Evolutionary conservation across 2,797 vertebrate species (phyloP), one percentile per base, ranked within the genome.

Genomic region (Octomys mimax): DNA sequence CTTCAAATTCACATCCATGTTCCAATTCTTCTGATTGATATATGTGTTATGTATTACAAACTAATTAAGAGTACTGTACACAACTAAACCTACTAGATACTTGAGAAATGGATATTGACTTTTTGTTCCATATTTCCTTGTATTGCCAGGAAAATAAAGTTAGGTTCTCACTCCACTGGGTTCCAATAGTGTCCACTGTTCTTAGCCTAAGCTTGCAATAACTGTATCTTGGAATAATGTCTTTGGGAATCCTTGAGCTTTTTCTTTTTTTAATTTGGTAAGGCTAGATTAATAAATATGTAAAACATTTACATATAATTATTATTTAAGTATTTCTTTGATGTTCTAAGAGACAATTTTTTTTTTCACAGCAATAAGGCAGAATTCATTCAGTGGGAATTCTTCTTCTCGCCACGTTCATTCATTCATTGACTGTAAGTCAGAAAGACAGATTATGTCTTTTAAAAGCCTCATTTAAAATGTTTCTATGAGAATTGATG

Each of bases 401-500:
- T 92, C 24, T 80, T 36, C 33, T 13, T 80, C 36, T 95, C 83
- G 2, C 9, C 59, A 62, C 31, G 88, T 92, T 87, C 64, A 94
- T 24, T 62, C 49, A 52, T 62, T 94, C 79, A 92, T 68, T 68
- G 61, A 94, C 95, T 79, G 21, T 71, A 62, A 89, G 28, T 91
- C 61, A 88, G 19, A 96, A 84, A 87, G 33, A 73, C 36, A 87
- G 18, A 66, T 57, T 81, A 75, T 13, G 19, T 59, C 26, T 87
- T 92, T 93, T 61, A 18, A 93, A 92, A 92, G n/a, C 28, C 36
- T 94, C 28, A 75, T 77, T 95, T 93, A 70, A 81, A 92, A 91
- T 77, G 3, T 71, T 89, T 87, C 52, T 42, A 19, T 95, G 61
- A 89, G 83, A 94, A 96, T 64, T 78, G 91, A 77, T 62, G 78